Evolutionary conservation across 2,113 vertebrate species (phyloP).

Genomic region (Pterocles gutturalis): DNA sequence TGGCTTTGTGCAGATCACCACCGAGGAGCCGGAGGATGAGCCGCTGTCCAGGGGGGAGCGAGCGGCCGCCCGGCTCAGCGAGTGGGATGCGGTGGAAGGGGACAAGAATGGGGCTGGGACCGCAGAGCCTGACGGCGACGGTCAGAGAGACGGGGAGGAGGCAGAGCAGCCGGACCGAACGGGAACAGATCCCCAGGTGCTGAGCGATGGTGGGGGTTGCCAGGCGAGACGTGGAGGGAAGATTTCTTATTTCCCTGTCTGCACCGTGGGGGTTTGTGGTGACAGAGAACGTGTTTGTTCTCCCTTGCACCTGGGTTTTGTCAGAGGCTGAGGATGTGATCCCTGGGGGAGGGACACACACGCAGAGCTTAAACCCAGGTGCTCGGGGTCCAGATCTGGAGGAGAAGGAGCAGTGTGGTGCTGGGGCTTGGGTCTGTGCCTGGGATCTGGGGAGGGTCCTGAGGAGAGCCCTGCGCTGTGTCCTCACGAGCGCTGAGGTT

Average conservation of each 20-base stretch:
- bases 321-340: neutral
- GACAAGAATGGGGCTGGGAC: neutral
- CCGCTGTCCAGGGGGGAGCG: slow-evolving; percentile 48
- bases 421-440: neutral
- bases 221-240: rapidly evolving
- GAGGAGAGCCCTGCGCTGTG: neutral
- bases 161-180: neutral
- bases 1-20: slow-evolving; percentile 44
- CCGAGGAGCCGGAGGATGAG: slow-evolving; percentile 51
- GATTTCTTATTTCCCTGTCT: neutral
- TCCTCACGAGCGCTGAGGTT: rapidly evolving
- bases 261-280: neutral
- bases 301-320: neutral
- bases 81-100: neutral
- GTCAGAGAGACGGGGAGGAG: neutral
- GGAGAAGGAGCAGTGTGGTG: neutral
- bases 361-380: neutral
- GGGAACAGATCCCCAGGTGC: neutral
- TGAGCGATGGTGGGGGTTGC: rapidly evolving
- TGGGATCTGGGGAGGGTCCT: rapidly evolving
- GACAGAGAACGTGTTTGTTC: neutral
- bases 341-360: rapidly evolving
- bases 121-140: neutral
- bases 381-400: rapidly evolving
- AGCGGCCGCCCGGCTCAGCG: neutral